Evolutionary conservation across 2,797 vertebrate genomes (phyloP), one percentile per base, ranked within the genome.

Genomic region (Pipistrellus nathusii): DNA sequence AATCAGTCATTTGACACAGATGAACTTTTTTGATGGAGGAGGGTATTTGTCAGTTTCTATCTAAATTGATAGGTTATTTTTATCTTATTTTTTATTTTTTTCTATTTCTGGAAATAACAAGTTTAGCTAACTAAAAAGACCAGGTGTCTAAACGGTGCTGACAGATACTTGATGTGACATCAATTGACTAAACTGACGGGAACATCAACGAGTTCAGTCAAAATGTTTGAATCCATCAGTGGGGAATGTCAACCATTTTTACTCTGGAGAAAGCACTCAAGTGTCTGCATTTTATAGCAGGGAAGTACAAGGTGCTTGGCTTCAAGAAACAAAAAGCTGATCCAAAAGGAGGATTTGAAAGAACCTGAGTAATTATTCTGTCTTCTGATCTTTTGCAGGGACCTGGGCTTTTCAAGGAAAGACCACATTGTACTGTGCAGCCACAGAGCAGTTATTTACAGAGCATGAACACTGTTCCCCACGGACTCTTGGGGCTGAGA

Each of bases 141-240:
- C 95, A 97, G 96, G 96, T 95, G 85, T 96, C 87, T 97, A 95
- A 96, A 96, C 15, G 76, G 48, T 82, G 53, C 94, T 96, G 95
- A 94, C 85, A 94, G 95, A 84, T 85, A 89, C 82, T 85, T 96
- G 96, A 90, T 93, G 81, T 71, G 87, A 96, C 72, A 93, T 88
- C 91, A 95, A 92, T 94, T 94, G 96, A 91, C 95, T 95, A 87
- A 94, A 89, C 91, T 93, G 93, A 95, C 6, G 6, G 57, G 84
- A 85, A 96, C 91, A 88, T 93, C 95, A 97, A 97, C 69, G 86
- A 96, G 90, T 88, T 96, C 77, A 96, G 94, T 97, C 90, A 96
- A 91, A 96, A 96, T 88, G 97, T 94, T 96, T 93, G 90, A 95
- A 84, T 87, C 84, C 64, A 72, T 90, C 91, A 96, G 62, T 2